Evolutionary conservation across 2,888 invertebrate genomes (phyloP).

Genomic region (Himalopsyche tibetana): DNA sequence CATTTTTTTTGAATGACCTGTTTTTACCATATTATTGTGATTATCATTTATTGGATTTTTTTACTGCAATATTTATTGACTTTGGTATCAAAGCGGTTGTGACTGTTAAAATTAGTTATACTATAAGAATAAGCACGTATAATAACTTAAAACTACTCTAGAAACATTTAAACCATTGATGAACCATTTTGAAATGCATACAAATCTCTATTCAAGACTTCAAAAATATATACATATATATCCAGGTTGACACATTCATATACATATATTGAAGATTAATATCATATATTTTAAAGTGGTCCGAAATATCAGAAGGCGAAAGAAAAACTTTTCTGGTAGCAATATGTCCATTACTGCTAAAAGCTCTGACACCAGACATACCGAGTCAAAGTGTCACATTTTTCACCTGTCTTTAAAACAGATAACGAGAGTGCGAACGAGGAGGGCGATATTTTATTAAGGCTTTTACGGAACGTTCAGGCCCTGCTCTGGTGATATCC

Average conservation of each 20-base stretch:
- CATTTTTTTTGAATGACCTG: no score
- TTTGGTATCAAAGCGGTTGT: no score
- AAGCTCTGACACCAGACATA: constrained; percentile 49
- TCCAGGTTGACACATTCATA: constrained; percentile 4
- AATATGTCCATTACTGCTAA: constrained; percentile 56
- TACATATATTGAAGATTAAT: background rate
- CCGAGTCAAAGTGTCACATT: constrained; percentile 56
- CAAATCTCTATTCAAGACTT: no score
- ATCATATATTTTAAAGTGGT: background rate
- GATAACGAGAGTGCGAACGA: constrained; percentile 43
- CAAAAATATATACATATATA: no score
- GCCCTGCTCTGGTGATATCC: constrained; percentile 51
- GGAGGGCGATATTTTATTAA: constrained; percentile 53
- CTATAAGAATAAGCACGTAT: no score
- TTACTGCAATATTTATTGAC: no score
- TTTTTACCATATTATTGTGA: no score
- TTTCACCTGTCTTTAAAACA: constrained; percentile 53
- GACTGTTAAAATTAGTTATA: no score
- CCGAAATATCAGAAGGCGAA: constrained; percentile 28
- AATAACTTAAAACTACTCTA: no score
- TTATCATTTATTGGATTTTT: no score
- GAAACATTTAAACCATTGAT: no score
- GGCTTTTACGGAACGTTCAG: constrained; percentile 43
- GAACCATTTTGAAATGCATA: no score
- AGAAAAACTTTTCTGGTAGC: constrained; percentile 38